Conservation (phyloP, 1,140 invertebrate genomes). For the Battus philenor region DNA sequence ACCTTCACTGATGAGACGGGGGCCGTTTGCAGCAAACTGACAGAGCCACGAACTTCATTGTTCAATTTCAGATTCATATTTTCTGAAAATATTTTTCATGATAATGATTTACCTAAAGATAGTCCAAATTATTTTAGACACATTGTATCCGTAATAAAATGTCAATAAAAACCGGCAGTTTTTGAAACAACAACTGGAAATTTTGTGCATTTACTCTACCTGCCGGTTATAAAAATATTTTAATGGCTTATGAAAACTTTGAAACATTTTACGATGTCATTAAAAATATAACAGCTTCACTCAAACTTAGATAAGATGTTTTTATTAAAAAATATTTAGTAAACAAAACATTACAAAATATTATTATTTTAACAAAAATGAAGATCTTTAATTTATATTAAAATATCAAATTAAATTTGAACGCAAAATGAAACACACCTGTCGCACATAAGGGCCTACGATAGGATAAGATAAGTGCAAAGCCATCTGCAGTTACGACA, state of each 20-base stretch:
- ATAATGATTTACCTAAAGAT: conserved; percentile 11
- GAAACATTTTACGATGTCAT: conserved; percentile 1
- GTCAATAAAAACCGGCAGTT: not conserved
- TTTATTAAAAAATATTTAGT: too few species aligned
- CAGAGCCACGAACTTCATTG: conserved; percentile 54
- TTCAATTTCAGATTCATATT: conserved; percentile 65
- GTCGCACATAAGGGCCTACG: conserved; percentile 27
- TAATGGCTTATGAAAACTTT: not conserved
- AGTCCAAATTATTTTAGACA: too few species aligned
- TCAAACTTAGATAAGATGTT: not conserved
- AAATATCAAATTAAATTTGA: too few species aligned
- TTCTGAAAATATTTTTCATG: conserved; percentile 26
- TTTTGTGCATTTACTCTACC: too few species aligned
- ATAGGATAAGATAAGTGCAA: not conserved
- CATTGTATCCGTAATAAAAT: too few species aligned
- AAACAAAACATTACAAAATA: too few species aligned
- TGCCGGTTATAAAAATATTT: too few species aligned
- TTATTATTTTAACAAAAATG: too few species aligned
- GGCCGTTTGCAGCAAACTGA: conserved; percentile 41
- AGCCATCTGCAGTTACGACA: not conserved
- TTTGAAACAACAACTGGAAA: not conserved
- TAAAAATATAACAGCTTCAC: conserved; percentile 4
- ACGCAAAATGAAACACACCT: conserved; percentile 47
- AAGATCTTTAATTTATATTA: too few species aligned
- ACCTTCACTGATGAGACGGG: conserved; percentile 56